Base-by-base conservation (phyloP, 2,113 vertebrate genomes). In the Danionella cerebrum region DNA sequence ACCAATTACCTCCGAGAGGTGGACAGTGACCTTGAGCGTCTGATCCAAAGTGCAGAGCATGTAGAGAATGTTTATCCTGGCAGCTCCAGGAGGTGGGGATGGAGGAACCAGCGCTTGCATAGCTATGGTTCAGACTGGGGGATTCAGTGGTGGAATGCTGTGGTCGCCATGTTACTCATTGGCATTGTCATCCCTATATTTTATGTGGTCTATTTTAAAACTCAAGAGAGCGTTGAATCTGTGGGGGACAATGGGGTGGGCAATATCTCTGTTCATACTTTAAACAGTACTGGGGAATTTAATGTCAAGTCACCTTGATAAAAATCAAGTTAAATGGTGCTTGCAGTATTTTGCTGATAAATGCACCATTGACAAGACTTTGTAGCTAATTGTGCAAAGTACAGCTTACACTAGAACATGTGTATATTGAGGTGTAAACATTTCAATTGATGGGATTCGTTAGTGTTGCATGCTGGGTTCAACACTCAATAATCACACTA, bases 91-190 rank as follows among this genome's bases (percentile, higher is more conserved):
- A 72, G 0, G 38, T 74, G 72, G 0, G 58, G 65, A 36, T 6
- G 76, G 0, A 76, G 70, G 65, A 74, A 48, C 63, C 55, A 1
- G 65, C 24, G 65, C 9, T 50, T 80, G 7, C 9, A 3, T 3
- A 29, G 62, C 12, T 79, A 82, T 0, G 93, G 93, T 0, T 90
- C 92, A 0, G 94, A 97, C 82, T 94, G 93, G 53, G 94, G 94
- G 0, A 92, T 98, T 76, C 91, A 86, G 70, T 98, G 95, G 94
- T 95, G 96, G 95, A 98, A 95, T 2, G 94, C 93, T 0, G 91
- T 98, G 6, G 77, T 92, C 2, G 82, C 96, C 42, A 95, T 97
- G 96, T 87, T 98, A 18, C 81, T 98, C 2, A 83, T 98, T 45
- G 94, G 93, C 18, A 86, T 98, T 4, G 86, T 94, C 38, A 67